Conservation (phyloP, 1,140 invertebrate genomes). For the Drosophila yakuba region DNA sequence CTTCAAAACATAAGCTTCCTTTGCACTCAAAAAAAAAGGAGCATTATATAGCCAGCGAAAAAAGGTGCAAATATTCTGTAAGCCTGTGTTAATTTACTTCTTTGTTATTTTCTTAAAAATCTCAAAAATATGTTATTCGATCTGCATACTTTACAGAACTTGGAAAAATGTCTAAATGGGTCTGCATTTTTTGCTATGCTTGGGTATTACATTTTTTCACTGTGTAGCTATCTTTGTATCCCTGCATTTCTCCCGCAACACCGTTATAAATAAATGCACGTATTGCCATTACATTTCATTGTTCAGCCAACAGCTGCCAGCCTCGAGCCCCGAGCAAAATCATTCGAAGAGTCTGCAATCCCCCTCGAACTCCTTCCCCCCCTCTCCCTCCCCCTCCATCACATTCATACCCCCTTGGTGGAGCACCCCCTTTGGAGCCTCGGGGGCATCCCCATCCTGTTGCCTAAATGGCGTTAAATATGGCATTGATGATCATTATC, state of each 20-base stretch:
- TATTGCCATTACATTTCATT: constrained; percentile 78
- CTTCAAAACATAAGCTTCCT: constrained; percentile 11
- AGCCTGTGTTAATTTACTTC: too few relatives aligned
- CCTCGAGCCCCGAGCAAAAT: neutral
- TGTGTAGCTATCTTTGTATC: neutral
- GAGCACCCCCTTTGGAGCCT: neutral
- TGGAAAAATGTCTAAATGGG: too few relatives aligned
- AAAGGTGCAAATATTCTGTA: neutral
- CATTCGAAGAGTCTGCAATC: neutral
- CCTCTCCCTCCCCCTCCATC: neutral
- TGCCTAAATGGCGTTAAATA: constrained; percentile 78
- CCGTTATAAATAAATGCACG: constrained; percentile 78
- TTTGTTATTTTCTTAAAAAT: too few relatives aligned
- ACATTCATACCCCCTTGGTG: neutral
- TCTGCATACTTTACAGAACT: too few relatives aligned
- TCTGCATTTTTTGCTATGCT: too few relatives aligned
- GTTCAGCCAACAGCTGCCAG: constrained; percentile 42
- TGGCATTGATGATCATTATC: constrained; percentile 80
- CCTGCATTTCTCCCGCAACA: constrained; percentile 14
- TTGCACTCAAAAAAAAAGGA: constrained; percentile 8
- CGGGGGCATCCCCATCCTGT: constrained; percentile 41
- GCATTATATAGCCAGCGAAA: neutral
- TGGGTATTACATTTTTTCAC: too few relatives aligned
- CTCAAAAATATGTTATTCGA: too few relatives aligned
- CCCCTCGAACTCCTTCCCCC: neutral